A percentile compares a stretch with the other conserved stretches of the same genome.
Conservation (phyloP, 2,113 vertebrate species). For the Ondatra zibethicus region DNA sequence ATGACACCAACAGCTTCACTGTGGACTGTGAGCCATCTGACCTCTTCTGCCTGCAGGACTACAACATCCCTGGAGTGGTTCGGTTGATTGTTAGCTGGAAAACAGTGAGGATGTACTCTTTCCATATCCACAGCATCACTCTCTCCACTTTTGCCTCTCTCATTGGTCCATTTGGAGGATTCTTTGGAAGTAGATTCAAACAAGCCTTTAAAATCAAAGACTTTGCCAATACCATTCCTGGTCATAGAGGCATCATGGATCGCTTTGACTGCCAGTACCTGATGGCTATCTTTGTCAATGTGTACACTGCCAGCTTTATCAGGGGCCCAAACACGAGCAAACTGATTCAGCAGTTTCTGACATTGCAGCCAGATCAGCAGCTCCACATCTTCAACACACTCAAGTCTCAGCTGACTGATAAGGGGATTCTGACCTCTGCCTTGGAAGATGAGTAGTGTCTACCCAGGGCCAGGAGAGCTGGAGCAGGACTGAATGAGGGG, state of each 20-base stretch:
- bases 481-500: slow-evolving; percentile 71
- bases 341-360: slow-evolving; percentile 97
- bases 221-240: slow-evolving; percentile 98
- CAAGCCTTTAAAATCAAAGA: slow-evolving; percentile 99
- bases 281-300: slow-evolving; percentile 99
- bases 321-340: slow-evolving; percentile 98
- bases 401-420: slow-evolving; percentile 93
- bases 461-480: slow-evolving; percentile 61
- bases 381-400: slow-evolving; percentile 97
- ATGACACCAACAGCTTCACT: slow-evolving; percentile 96
- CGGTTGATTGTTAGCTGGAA: slow-evolving; percentile 94
- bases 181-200: slow-evolving; percentile 99
- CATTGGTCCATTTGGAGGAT: slow-evolving; percentile 97
- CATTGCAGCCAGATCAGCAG: slow-evolving; percentile 95
- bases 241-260: slow-evolving; percentile 99
- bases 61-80: slow-evolving; percentile 91
- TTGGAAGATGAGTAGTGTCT: slow-evolving; percentile 84
- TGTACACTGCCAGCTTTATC: slow-evolving; percentile 99
- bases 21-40: slow-evolving; percentile 97
- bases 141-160: slow-evolving; percentile 97
- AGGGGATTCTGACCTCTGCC: slow-evolving; percentile 88
- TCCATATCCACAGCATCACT: slow-evolving; percentile 99
- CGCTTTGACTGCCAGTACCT: slow-evolving; percentile 99
- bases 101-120: slow-evolving; percentile 95
- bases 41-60: slow-evolving; percentile 97